Percentiles rank a stretch among this genome's conserved stretches.
These are phyloP conservation scores for Leptura quadrifasciata DNA, from an alignment of 2,888 invertebrate genomes.

Conservation along the genomic window DNA sequence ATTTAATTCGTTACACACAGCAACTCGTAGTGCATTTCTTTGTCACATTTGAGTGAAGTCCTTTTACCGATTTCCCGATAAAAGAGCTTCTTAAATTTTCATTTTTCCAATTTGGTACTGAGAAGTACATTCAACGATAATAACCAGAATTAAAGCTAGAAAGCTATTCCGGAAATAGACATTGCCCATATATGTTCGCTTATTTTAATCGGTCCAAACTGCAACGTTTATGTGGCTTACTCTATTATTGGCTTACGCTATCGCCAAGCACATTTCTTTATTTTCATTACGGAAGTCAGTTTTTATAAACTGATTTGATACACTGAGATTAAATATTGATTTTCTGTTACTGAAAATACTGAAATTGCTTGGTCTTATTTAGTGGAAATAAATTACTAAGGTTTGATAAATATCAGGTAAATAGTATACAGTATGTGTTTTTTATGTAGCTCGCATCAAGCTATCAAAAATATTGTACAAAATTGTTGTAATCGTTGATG, in stretches of 20 bases:
- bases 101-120: slow-evolving; percentile 21
- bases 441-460: no score
- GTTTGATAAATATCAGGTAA: no score
- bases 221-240: slow-evolving; percentile 26
- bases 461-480: no score
- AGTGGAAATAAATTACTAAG: neutral
- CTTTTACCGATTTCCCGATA: slow-evolving; percentile 19
- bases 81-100: slow-evolving; percentile 13
- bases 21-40: neutral
- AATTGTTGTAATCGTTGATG: no score
- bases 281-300: neutral
- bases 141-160: slow-evolving; percentile 8
- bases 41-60: neutral
- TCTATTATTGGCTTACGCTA: slow-evolving; percentile 20
- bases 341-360: neutral
- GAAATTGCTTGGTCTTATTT: neutral
- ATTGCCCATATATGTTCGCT: slow-evolving; percentile 20
- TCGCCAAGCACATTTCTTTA: slow-evolving; percentile 1
- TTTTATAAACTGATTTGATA: neutral
- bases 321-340: neutral
- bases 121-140: neutral
- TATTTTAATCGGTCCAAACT: slow-evolving; percentile 16
- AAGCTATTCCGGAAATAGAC: slow-evolving; percentile 18
- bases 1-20: neutral
- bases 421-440: no score